Evolutionary conservation across 2,888 invertebrate species (phyloP), one percentile per base, ranked within the genome.

Genomic region (Hoplodrina ambigua): DNA sequence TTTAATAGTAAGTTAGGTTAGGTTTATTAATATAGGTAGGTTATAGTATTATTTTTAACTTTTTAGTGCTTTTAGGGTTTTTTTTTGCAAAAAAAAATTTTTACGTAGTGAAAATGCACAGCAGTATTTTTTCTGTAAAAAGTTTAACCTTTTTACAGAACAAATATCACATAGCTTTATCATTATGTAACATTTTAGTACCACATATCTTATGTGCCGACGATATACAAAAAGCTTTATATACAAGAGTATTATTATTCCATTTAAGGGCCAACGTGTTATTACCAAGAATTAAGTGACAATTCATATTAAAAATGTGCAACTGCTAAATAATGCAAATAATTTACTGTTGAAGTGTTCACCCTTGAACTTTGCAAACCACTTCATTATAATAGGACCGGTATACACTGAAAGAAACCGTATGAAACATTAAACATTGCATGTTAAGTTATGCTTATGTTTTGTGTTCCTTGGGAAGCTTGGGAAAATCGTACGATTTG

Each of bases 311-410:
- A 54, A 60, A 57, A 60, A 41, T 49, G 33, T 52, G 41, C 33
- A 57, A 44, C 75, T 57, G 46, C 33, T 61, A 58, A 69, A 63
- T 72, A 68, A 50, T 69, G 17, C 20, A 63, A 30, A 30, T 76
- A 80, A 76, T 80, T 76, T 70, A 80, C 17, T 72, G 77, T 55
- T 61, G 52, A 75, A 66, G 66, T 57, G 58, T 54, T 67, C 68
- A 72, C 68, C 80, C 77, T 82, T 81, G 81, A 81, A 68, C 77
- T 81, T 73, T 82, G 53, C 15, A 49, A 66, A 57, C 56, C 58
- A 68, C 65, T 69, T 75, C 20, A 59, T 69, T 72, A 63, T 63
- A 68, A 62, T 56, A 33, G 49, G 30, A 41, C 57, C 2, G 25
- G 56, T 68, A 64, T 53, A 54, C 11, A 49, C 55, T 58, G 64